These are phyloP conservation scores for Coleophora deauratella DNA, from an alignment of 2,888 invertebrate genomes.

Conservation along the genomic window DNA sequence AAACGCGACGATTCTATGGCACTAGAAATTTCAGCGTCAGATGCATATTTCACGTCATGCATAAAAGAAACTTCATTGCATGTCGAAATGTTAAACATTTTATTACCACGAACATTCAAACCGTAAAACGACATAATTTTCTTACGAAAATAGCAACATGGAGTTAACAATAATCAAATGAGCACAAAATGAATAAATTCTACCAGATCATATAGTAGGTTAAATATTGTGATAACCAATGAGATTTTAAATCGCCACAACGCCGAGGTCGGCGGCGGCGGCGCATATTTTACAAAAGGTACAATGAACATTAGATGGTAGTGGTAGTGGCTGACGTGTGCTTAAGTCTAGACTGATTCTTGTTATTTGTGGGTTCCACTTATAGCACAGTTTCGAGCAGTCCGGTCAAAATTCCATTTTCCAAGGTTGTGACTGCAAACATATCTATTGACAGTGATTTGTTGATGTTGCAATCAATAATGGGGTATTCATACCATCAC, in stretches of 20 bases:
- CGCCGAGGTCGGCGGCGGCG: conserved; percentile 43
- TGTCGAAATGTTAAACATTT: too few relatives aligned
- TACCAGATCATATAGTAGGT: conserved; percentile 67
- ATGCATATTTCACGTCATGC: too few relatives aligned
- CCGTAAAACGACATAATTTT: too few relatives aligned
- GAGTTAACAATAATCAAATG: conserved; percentile 33
- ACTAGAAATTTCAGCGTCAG: neutral
- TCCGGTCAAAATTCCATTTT: conserved; percentile 37
- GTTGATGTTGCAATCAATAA: conserved; percentile 19
- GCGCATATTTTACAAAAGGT: conserved; percentile 58
- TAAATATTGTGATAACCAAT: conserved; percentile 71
- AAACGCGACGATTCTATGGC: conserved; percentile 1
- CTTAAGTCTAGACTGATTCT: conserved; percentile 51
- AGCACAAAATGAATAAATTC: conserved; percentile 65
- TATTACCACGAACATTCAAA: too few relatives aligned
- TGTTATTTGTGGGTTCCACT: conserved; percentile 33
- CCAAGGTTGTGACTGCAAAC: conserved; percentile 69
- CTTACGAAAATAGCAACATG: conserved; percentile 18
- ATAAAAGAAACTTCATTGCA: too few relatives aligned
- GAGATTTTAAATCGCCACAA: conserved; percentile 65
- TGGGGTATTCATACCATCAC: conserved; percentile 16
- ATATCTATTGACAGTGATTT: conserved; percentile 39
- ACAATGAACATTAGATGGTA: conserved; percentile 65
- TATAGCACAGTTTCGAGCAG: conserved; percentile 31
- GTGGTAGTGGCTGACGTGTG: conserved; percentile 48